Base-by-base conservation (phyloP, 2,797 vertebrate species). In the Betta splendens region DNA sequence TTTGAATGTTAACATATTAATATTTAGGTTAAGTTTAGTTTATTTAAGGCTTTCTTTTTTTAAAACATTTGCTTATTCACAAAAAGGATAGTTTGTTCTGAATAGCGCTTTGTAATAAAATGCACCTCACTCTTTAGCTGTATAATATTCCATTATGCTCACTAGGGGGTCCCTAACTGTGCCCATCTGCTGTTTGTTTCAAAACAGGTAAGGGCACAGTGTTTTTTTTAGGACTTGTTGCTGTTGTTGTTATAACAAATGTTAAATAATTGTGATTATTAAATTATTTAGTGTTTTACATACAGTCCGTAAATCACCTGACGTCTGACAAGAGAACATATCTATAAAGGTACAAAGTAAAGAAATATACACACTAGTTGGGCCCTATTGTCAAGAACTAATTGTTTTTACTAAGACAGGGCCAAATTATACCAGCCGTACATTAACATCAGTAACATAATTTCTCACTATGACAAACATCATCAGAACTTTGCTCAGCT, bases 401-500 rank as follows among this genome's bases (percentile, higher is more conserved):
- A 31, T 11, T 31, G 11, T 4, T 4, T 42, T 44, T 5, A 44
- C 7, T 40, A 17, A 32, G 18, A 18, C 5, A 12, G 18, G 11
- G 32, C 2, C 23, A 15, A 35, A 49, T 29, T 2, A 35, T 54
- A 59, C 5, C 1, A 23, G 26, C 7, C 10, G 61, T 16, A 47
- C 22, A 38, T 17, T 45, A 46, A 33, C 17, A n/a, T n/a, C n/a
- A n/a, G n/a, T n/a, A 9, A n/a, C 28, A 37, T 21, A 7, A 50
- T 68, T 64, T 71, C 45, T 53, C 25, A 25, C 51, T 12, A 21
- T 57, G 45, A 69, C 18, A 63, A 51, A 73, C 46, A 57, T 56
- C 62, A 47, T 43, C 35, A 68, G 39, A 75, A 71, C 17, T 6
- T 2, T 21, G 55, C 17, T 74, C 17, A 29, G 40, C 57, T 59